Conservation (phyloP, 2,888 invertebrate genomes). For the Mimachlamys varia region DNA sequence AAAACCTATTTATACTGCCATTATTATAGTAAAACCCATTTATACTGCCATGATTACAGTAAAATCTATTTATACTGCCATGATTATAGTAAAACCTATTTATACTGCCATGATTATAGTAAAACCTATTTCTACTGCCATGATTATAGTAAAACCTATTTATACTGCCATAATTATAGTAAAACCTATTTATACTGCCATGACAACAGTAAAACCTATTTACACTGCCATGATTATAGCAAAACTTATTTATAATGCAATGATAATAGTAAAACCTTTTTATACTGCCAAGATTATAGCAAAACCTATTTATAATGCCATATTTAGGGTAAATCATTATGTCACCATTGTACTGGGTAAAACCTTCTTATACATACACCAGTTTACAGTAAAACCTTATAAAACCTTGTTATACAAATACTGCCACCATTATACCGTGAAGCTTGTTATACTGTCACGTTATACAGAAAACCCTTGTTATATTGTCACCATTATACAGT, state of each 20-base stretch:
- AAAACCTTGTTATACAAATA: neutral
- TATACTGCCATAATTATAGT: too few relatives aligned
- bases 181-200: too few relatives aligned
- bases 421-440: neutral
- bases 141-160: too few relatives aligned
- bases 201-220: too few relatives aligned
- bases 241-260: too few relatives aligned
- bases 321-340: too few relatives aligned
- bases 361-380: neutral
- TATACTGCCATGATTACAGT: neutral
- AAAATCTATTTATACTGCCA: neutral
- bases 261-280: too few relatives aligned
- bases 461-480: neutral
- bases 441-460: neutral
- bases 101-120: neutral
- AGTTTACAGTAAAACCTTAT: slow-evolving; percentile 3
- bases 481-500: neutral
- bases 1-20: neutral
- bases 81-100: neutral
- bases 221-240: too few relatives aligned
- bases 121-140: neutral
- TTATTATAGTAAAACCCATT: neutral
- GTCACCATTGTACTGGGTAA: neutral
- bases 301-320: too few relatives aligned
- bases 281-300: too few relatives aligned